Conservation (phyloP, 2,888 invertebrate genomes). For the Xylocampa areola region DNA sequence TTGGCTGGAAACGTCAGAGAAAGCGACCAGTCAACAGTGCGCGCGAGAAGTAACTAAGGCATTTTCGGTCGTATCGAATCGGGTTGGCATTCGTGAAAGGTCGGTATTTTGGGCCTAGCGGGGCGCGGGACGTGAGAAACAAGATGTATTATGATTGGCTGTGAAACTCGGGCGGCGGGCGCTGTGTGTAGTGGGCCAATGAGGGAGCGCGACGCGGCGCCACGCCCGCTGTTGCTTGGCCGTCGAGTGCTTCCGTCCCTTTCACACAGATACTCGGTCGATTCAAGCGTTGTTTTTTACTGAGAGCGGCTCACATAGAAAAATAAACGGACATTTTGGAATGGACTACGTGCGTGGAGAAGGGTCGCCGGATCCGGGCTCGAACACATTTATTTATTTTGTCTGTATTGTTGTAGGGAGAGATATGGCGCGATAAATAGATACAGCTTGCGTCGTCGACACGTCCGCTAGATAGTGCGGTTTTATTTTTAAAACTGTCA, state of each 20-base stretch:
- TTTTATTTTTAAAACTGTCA: conserved; percentile 69
- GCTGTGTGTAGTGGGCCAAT: conserved; percentile 77
- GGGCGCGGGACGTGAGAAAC: conserved; percentile 78
- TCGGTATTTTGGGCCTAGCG: conserved; percentile 83
- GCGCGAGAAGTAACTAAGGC: conserved; percentile 89
- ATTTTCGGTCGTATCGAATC: conserved; percentile 89
- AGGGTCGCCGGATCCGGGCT: conserved; percentile 86
- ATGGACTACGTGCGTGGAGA: conserved; percentile 77
- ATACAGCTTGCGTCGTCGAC: conserved; percentile 77
- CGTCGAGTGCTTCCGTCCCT: conserved; percentile 73
- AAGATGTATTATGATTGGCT: conserved; percentile 73
- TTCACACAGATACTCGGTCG: conserved; percentile 75
- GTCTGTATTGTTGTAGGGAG: conserved; percentile 79
- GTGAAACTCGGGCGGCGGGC: conserved; percentile 79
- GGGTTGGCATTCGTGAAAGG: conserved; percentile 88
- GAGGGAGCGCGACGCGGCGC: conserved; percentile 71
- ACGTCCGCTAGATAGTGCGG: conserved; percentile 59
- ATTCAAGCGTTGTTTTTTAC: conserved; percentile 82
- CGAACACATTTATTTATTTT: conserved; percentile 84
- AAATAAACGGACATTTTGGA: conserved; percentile 89
- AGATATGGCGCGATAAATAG: conserved; percentile 86
- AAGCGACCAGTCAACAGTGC: conserved; percentile 82
- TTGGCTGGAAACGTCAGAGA: conserved; percentile 75
- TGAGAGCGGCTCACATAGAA: conserved; percentile 81
- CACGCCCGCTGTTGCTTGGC: conserved; percentile 75